These are phyloP conservation scores for Narcine bancroftii DNA, from an alignment of 2,113 vertebrate genomes.

Conservation along the genomic window DNA sequence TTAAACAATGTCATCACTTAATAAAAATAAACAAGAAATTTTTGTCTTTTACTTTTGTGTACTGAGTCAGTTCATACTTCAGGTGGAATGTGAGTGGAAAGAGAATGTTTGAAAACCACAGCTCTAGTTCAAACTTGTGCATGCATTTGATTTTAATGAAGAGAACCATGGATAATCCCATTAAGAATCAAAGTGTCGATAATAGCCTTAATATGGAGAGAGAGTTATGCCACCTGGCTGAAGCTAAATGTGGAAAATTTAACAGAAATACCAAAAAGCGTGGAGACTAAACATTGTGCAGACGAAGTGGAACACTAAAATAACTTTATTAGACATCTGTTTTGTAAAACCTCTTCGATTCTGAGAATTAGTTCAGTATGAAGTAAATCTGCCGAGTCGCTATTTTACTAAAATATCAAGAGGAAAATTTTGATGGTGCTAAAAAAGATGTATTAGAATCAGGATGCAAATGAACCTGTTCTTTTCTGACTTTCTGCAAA, in stretches of 20 bases:
- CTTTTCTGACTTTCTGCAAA: too few species aligned
- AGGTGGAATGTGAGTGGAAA: too few species aligned
- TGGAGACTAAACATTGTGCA: neutral
- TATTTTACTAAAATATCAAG: neutral
- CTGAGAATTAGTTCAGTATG: neutral
- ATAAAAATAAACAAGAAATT: too few species aligned
- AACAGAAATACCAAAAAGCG: neutral
- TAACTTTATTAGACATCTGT: neutral
- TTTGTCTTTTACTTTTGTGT: too few species aligned
- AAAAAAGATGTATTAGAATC: too few species aligned
- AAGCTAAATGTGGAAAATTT: neutral
- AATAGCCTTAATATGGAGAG: neutral
- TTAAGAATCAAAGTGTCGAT: neutral
- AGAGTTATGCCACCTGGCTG: neutral
- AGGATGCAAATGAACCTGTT: too few species aligned
- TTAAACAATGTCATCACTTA: too few species aligned
- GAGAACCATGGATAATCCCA: neutral
- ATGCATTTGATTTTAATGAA: neutral
- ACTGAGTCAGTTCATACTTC: too few species aligned
- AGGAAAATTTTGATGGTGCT: neutral
- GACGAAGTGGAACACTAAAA: neutral
- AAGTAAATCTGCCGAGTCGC: neutral
- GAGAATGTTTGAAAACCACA: too few species aligned
- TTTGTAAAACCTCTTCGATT: neutral
- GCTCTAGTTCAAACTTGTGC: neutral